These are phyloP conservation scores for Phoxinus phoxinus DNA, from an alignment of 2,113 vertebrate genomes.

Conservation along the genomic window DNA sequence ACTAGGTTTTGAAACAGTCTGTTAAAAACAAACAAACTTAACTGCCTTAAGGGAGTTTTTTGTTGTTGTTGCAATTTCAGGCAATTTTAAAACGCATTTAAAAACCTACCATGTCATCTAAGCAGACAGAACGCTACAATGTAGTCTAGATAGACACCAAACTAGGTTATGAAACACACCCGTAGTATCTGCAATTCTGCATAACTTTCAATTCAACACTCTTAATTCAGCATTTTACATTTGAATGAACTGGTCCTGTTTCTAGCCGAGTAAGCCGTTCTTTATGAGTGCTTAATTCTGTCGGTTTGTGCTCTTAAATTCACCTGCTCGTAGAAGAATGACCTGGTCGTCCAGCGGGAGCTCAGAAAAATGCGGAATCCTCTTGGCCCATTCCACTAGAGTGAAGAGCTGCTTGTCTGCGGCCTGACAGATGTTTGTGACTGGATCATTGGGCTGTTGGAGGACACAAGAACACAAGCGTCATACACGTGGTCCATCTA, in stretches of 20 bases:
- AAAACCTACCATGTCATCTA: not conserved
- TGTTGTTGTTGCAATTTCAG: not conserved
- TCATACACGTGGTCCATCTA: not conserved
- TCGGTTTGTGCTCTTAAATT: slow-evolving; percentile 53
- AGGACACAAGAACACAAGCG: not conserved
- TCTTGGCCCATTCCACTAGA: slow-evolving; percentile 92
- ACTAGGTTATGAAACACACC: not conserved
- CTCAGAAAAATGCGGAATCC: slow-evolving; percentile 92
- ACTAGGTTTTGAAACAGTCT: too few species aligned
- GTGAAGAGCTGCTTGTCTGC: slow-evolving; percentile 95
- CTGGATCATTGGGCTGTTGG: slow-evolving; percentile 88
- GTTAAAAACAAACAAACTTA: too few species aligned
- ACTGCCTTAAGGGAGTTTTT: not conserved
- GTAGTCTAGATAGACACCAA: not conserved
- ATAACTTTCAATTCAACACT: not conserved
- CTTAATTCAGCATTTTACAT: not conserved
- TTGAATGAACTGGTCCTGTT: not conserved
- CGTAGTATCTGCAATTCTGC: not conserved
- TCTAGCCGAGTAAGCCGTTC: not conserved
- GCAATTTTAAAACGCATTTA: not conserved
- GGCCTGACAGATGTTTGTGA: slow-evolving; percentile 95
- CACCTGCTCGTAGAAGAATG: slow-evolving; percentile 89
- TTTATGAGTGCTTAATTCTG: not conserved
- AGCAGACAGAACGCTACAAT: not conserved
- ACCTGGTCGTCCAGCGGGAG: slow-evolving; percentile 92